Conservation (phyloP, 2,888 invertebrate species). For the Coronaproctus castanopsis region DNA sequence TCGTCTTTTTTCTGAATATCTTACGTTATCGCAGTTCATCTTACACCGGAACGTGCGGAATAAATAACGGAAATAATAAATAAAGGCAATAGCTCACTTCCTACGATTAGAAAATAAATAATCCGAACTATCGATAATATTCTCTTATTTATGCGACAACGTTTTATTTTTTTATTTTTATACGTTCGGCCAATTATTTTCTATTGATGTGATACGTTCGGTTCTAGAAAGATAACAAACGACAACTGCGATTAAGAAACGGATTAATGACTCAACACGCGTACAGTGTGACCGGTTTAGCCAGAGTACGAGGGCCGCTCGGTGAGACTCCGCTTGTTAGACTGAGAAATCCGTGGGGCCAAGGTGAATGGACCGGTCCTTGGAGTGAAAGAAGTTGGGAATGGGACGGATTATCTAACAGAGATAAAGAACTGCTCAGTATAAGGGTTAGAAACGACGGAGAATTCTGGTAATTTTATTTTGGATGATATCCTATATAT, state of each 20-base stretch:
- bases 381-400: slow-evolving; percentile 49
- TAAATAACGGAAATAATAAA: no score
- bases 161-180: no score
- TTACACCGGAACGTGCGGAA: no score
- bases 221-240: slow-evolving; percentile 33
- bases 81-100: no score
- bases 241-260: slow-evolving; percentile 35
- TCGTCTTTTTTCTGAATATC: no score
- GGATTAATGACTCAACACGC: slow-evolving; percentile 46
- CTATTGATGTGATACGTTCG: no score
- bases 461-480: slow-evolving; percentile 39
- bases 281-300: slow-evolving; percentile 49
- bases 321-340: slow-evolving; percentile 39
- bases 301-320: slow-evolving; percentile 38
- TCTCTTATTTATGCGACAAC: no score
- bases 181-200: no score
- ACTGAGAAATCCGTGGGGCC: slow-evolving; percentile 43
- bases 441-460: slow-evolving; percentile 41
- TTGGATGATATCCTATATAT: not conserved
- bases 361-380: slow-evolving; percentile 47
- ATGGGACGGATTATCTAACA: slow-evolving; percentile 42
- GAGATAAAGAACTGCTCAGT: slow-evolving; percentile 41
- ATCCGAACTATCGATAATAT: no score
- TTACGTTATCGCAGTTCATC: no score
- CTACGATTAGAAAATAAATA: no score